phyloP scores from a whole-genome alignment of 2,113 vertebrate species.

The Burhinus bistriatus region DNA sequence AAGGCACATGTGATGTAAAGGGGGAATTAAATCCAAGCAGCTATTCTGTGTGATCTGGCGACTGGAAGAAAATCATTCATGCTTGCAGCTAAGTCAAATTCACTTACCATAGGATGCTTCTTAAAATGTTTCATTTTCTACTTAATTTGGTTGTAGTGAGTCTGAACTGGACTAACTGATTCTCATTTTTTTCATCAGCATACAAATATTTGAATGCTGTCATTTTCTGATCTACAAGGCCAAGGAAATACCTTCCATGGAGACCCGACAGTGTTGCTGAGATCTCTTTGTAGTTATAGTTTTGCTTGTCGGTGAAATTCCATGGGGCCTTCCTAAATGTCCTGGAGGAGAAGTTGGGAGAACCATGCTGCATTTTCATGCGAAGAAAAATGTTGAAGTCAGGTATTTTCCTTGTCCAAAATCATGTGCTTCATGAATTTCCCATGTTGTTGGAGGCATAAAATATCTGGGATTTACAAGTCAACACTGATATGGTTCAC shows the following conservation, averaged over 20 bases:
- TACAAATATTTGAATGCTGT: neutral
- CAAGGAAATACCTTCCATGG: neutral
- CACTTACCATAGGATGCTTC: constrained; percentile 25
- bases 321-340: neutral
- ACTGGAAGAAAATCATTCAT: constrained; percentile 10
- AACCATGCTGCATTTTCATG: neutral
- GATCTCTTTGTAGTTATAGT: neutral
- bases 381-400: neutral
- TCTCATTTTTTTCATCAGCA: constrained; percentile 19
- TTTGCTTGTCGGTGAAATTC: neutral
- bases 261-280: neutral
- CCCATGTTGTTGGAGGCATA: neutral
- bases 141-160: constrained; percentile 31
- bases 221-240: neutral
- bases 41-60: neutral
- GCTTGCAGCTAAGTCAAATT: constrained; percentile 55
- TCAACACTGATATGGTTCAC: neutral
- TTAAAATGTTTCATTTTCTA: constrained; percentile 62
- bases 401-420: neutral
- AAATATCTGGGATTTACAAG: neutral
- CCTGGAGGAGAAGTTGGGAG: neutral
- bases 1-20: neutral
- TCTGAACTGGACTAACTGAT: constrained; percentile 27
- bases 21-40: constrained; percentile 19
- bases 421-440: neutral